A percentile compares a stretch with the other conserved stretches of the same genome.
These are phyloP conservation scores for Phymorhynchus buccinoides DNA, from an alignment of 1,140 invertebrate genomes.

Conservation along the genomic window DNA sequence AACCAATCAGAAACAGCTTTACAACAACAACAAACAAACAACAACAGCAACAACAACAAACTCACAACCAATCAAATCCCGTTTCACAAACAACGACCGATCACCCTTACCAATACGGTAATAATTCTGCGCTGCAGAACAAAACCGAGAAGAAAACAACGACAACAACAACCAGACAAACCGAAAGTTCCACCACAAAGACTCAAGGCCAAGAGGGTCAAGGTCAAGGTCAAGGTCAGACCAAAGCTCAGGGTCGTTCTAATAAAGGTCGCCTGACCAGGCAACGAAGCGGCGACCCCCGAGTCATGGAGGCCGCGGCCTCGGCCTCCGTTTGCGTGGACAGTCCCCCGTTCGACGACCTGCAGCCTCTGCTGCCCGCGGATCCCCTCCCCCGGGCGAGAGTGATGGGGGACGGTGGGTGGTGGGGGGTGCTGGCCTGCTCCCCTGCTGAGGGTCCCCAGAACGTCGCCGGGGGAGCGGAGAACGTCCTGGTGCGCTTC, in stretches of 20 bases:
- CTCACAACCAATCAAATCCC: background rate
- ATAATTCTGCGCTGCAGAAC: no score
- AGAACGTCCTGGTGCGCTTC: slow-evolving; percentile 23
- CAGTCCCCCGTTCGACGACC: background rate
- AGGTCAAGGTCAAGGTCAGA: no score
- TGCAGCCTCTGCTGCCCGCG: slow-evolving; percentile 22
- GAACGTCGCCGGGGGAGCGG: slow-evolving; percentile 19
- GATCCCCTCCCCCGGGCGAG: background rate
- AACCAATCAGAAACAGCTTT: background rate
- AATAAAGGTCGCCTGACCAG: no score
- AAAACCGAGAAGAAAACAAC: no score
- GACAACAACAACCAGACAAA: no score
- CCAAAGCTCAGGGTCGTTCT: no score
- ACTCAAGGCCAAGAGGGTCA: no score
- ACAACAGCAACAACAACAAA: background rate
- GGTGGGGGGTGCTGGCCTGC: no score
- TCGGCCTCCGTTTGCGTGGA: background rate
- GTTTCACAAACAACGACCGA: background rate
- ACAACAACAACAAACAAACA: background rate
- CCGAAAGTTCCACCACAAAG: no score
- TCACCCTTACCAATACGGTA: no score
- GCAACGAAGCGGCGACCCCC: background rate
- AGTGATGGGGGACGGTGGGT: background rate
- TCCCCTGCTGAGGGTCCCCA: no score
- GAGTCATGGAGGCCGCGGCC: no score